These are phyloP conservation scores for Lepidochrysops patricia DNA, from an alignment of 2,888 invertebrate species.

Conservation along the genomic window DNA sequence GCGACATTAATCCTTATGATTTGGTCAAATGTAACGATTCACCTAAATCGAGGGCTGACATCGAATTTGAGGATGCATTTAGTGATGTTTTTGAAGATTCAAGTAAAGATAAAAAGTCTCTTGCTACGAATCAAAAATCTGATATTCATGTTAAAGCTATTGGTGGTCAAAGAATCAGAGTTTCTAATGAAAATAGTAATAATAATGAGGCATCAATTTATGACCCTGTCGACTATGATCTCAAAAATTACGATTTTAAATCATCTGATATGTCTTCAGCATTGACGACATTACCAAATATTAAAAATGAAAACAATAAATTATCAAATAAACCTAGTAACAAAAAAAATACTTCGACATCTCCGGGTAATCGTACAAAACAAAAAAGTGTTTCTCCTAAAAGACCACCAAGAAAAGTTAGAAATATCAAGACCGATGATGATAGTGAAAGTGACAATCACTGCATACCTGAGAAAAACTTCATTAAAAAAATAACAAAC, in stretches of 20 bases:
- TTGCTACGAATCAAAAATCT: constrained; percentile 45
- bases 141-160: constrained; percentile 77
- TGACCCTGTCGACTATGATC: constrained; percentile 67
- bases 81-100: constrained; percentile 57
- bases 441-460: constrained; percentile 70
- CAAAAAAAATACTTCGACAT: constrained; percentile 46
- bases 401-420: constrained; percentile 74
- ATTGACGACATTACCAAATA: constrained; percentile 57
- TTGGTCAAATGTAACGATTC: constrained; percentile 77
- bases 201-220: constrained; percentile 57
- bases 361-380: constrained; percentile 51
- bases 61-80: constrained; percentile 71
- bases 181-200: constrained; percentile 71
- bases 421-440: constrained; percentile 64
- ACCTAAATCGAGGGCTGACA: constrained; percentile 63
- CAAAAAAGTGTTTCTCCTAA: constrained; percentile 75
- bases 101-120: constrained; percentile 44
- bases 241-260: constrained; percentile 58
- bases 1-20: constrained; percentile 89
- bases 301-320: constrained; percentile 60
- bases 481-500: constrained; percentile 38
- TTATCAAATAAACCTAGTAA: constrained; percentile 47
- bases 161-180: constrained; percentile 79
- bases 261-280: constrained; percentile 44
- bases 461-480: constrained; percentile 46